phyloP scores from a whole-genome alignment of 2,797 vertebrate species.

The Bradypodion pumilum region DNA sequence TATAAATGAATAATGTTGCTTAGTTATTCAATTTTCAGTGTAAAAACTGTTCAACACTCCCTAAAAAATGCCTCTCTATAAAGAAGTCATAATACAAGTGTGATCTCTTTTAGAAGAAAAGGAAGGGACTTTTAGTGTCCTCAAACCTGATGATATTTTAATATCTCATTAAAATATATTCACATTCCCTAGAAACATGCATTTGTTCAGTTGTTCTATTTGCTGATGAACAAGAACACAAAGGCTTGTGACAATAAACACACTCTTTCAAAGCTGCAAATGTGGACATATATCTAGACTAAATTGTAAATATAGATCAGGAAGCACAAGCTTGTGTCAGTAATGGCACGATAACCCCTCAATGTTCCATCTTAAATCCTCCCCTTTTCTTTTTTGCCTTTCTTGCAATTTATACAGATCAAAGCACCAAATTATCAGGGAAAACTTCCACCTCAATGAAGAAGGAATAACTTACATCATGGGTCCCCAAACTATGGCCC shows the following conservation, averaged over 20 bases:
- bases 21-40: too few species aligned
- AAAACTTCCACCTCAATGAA: background rate
- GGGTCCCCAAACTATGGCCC: too few species aligned
- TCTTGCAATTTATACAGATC: background rate
- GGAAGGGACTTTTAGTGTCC: background rate
- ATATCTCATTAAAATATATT: background rate
- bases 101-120: background rate
- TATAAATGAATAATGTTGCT: too few species aligned
- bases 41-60: background rate
- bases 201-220: background rate
- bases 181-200: background rate
- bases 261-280: background rate
- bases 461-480: conserved; percentile 72
- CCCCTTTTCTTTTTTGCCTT: background rate
- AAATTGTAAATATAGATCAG: background rate
- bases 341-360: background rate
- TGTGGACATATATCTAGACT: background rate
- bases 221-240: background rate
- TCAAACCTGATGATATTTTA: background rate
- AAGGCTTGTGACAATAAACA: too few species aligned
- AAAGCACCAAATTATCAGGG: background rate
- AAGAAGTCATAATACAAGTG: background rate
- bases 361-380: background rate
- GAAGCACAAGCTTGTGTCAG: background rate
- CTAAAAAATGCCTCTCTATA: background rate